Base-by-base conservation (phyloP, 2,888 invertebrate genomes). In the Piscicola geometra region DNA sequence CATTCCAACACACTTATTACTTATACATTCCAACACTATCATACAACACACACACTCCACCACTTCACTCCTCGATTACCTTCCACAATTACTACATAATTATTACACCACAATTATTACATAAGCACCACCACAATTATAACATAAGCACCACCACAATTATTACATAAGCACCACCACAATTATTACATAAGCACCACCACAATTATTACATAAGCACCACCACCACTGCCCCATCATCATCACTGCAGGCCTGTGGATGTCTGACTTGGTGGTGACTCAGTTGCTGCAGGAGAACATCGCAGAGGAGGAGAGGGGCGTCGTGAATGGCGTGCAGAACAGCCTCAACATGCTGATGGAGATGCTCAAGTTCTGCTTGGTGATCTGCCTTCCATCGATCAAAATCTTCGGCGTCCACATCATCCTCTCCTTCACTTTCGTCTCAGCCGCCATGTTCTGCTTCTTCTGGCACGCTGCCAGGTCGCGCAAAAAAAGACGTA, bases 161-260 rank as follows among this genome's bases (percentile, higher is more conserved):
- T n/a, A n/a, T n/a, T n/a, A n/a, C n/a, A n/a, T n/a, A n/a, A n/a
- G n/a, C n/a, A n/a, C n/a, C n/a, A n/a, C n/a, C n/a, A n/a, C n/a
- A n/a, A n/a, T n/a, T n/a, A n/a, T n/a, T n/a, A n/a, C n/a, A n/a
- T n/a, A n/a, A n/a, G n/a, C n/a, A n/a, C n/a, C n/a, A n/a, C n/a
- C n/a, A n/a, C n/a, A n/a, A n/a, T n/a, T n/a, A n/a, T n/a, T n/a
- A n/a, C n/a, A n/a, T n/a, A n/a, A n/a, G n/a, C n/a, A n/a, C n/a
- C n/a, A n/a, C n/a, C n/a, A n/a, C n/a, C n/a, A n/a, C n/a, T n/a
- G n/a, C n/a, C n/a, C n/a, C n/a, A n/a, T n/a, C n/a, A n/a, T n/a
- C n/a, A n/a, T n/a, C n/a, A n/a, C 41, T 77, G 0, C 81, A 87
- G 88, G 88, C n/a, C 81, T 88, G 41, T 88, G 88, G 88, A 82